Percentiles rank a stretch among this genome's conserved stretches.
These are phyloP conservation scores for Amphimedon queenslandica DNA, from an alignment of 37 sponge, comb jelly and placozoan species.

Conservation along the genomic window DNA sequence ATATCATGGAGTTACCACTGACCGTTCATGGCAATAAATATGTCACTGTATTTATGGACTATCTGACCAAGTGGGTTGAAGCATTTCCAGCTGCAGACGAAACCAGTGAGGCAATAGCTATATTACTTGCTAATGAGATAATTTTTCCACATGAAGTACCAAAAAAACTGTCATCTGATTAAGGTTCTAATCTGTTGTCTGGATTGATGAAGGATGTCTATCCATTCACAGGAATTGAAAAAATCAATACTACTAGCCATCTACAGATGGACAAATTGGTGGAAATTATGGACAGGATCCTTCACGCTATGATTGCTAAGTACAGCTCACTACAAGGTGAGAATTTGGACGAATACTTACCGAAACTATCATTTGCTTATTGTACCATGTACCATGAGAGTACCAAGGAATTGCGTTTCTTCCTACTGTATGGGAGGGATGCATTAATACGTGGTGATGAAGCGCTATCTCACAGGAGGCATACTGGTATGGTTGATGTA, in stretches of 20 bases:
- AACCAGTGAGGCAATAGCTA: constrained; percentile 11
- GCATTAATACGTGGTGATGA: neutral
- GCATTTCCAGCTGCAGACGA: neutral
- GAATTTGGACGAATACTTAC: constrained; percentile 11
- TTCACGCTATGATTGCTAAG: constrained; percentile 9
- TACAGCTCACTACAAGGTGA: neutral
- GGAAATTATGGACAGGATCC: neutral
- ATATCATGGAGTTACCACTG: constrained; percentile 38
- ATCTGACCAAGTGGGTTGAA: constrained; percentile 38
- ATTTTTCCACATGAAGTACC: constrained; percentile 17
- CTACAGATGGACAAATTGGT: constrained; percentile 5
- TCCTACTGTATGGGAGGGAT: constrained; percentile 21
- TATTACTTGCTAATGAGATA: constrained; percentile 2
- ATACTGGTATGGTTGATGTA: constrained; percentile 9
- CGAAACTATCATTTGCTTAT: constrained; percentile 14
- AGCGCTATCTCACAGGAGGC: neutral
- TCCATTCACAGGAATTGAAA: constrained; percentile 5
- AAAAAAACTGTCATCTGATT: constrained; percentile 9
- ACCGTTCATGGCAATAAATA: constrained; percentile 31
- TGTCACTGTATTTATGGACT: constrained; percentile 19
- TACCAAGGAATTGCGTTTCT: constrained; percentile 14
- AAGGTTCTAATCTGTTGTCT: constrained; percentile 20
- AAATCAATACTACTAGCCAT: constrained; percentile 15
- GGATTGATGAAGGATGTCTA: constrained; percentile 8
- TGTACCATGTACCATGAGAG: constrained; percentile 12